Conservation (phyloP, 2,888 invertebrate species). For the Drosophila atripex region DNA sequence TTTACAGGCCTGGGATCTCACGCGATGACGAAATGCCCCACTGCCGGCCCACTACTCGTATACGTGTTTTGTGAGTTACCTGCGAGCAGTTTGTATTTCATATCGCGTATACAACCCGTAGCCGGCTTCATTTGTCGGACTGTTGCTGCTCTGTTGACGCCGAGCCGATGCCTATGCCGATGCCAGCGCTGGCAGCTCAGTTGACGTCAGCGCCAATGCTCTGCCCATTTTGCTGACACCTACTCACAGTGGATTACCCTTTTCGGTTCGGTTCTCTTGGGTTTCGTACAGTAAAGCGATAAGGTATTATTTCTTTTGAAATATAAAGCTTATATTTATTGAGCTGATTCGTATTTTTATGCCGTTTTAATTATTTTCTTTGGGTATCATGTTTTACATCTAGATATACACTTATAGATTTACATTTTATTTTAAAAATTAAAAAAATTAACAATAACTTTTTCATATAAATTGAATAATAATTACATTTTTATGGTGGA, state of each 20-base stretch:
- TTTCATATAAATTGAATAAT: too few relatives aligned
- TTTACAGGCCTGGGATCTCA: slow-evolving; percentile 53
- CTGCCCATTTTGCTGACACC: slow-evolving; percentile 22
- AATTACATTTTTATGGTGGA: too few relatives aligned
- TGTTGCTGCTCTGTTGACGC: slow-evolving; percentile 36
- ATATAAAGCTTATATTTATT: slow-evolving; percentile 1
- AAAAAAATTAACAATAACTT: too few relatives aligned
- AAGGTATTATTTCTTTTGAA: not conserved
- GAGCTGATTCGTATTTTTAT: not conserved
- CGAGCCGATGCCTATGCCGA: slow-evolving; percentile 9
- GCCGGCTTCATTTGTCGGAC: slow-evolving; percentile 31
- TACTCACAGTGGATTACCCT: slow-evolving; percentile 39
- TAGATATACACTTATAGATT: too few relatives aligned
- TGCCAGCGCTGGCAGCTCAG: slow-evolving; percentile 3
- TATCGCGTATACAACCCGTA: slow-evolving; percentile 34
- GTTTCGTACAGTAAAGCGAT: not conserved
- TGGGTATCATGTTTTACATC: too few relatives aligned
- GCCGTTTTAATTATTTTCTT: not conserved
- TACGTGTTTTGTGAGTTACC: slow-evolving; percentile 16
- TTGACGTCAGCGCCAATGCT: slow-evolving; percentile 14
- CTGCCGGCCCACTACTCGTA: slow-evolving; percentile 30
- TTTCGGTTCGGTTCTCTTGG: not conserved
- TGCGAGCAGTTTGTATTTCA: slow-evolving; percentile 3
- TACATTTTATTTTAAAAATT: too few relatives aligned
- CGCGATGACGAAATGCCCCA: slow-evolving; percentile 67